Conservation (phyloP, 2,113 vertebrate genomes). For the Hippocampus mohnikei region DNA sequence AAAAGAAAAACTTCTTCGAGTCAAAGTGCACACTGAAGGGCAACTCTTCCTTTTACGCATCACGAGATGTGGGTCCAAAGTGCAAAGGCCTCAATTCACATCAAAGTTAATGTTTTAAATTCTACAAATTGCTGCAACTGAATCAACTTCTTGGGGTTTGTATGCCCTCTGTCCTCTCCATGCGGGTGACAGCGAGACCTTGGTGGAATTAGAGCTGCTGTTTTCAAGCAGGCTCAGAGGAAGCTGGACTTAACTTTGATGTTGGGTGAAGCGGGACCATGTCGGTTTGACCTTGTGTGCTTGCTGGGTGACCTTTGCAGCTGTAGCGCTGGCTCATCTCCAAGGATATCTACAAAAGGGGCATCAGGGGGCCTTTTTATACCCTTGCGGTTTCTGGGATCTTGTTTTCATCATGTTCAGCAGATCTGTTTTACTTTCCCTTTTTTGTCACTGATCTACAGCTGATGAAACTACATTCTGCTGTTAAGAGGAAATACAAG, state of each 20-base stretch:
- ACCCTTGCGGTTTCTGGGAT: slow-evolving; percentile 16
- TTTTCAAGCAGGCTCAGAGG: slow-evolving; percentile 39
- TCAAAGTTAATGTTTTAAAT: slow-evolving; percentile 42
- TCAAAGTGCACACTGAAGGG: slow-evolving; percentile 10
- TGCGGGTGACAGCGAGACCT: slow-evolving; percentile 30
- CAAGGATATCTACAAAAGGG: slow-evolving; percentile 46
- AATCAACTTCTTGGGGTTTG: slow-evolving; percentile 36
- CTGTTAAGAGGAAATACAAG: background rate
- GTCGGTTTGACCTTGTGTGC: slow-evolving; percentile 63
- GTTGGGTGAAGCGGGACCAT: slow-evolving; percentile 37
- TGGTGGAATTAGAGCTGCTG: slow-evolving; percentile 55
- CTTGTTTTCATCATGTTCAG: slow-evolving; percentile 39
- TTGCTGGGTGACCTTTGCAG: slow-evolving; percentile 51
- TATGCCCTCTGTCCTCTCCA: slow-evolving; percentile 42
- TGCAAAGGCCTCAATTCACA: slow-evolving; percentile 12
- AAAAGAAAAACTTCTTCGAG: slow-evolving; percentile 19
- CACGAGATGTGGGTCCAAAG: slow-evolving; percentile 29
- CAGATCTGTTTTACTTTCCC: slow-evolving; percentile 23
- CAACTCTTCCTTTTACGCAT: slow-evolving; percentile 23
- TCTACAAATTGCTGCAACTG: slow-evolving; percentile 30
- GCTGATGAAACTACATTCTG: too few species aligned
- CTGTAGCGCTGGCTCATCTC: slow-evolving; percentile 53
- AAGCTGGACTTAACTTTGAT: slow-evolving; percentile 65
- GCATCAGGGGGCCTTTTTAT: slow-evolving; percentile 48
- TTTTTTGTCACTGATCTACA: background rate